These are phyloP conservation scores for Pluvialis apricaria DNA, from an alignment of 2,113 vertebrate genomes.

Conservation along the genomic window DNA sequence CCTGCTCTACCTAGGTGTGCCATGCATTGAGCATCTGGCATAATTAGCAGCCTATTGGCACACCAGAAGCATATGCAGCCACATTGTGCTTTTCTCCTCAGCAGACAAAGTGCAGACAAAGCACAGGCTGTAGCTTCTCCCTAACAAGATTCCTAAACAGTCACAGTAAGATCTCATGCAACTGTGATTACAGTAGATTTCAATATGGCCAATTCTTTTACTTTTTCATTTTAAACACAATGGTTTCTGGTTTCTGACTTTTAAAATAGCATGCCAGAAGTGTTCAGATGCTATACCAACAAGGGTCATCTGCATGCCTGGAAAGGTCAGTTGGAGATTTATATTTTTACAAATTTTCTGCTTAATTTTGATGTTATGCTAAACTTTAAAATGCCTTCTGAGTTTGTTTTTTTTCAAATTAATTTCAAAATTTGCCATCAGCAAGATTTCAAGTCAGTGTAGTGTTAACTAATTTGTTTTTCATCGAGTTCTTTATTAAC, in stretches of 20 bases:
- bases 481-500: slow-evolving; percentile 75
- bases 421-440: slow-evolving; percentile 58
- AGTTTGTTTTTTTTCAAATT: not conserved
- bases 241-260: not conserved
- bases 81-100: not conserved
- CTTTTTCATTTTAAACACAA: not conserved
- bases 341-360: not conserved
- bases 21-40: not conserved
- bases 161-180: not conserved
- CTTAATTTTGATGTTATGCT: not conserved
- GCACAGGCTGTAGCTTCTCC: not conserved
- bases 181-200: not conserved
- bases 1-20: fast-evolving
- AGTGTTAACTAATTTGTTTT: slow-evolving; percentile 75
- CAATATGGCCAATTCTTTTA: not conserved
- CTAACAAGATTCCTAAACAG: not conserved
- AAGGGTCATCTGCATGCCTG: not conserved
- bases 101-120: not conserved
- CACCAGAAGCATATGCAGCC: not conserved
- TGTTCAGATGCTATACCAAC: not conserved
- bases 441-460: slow-evolving; percentile 63
- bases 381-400: not conserved
- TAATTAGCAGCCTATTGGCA: not conserved
- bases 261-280: not conserved
- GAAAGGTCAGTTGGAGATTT: not conserved